A percentile compares a stretch with the other conserved stretches of the same genome.
These are phyloP conservation scores for Nothobranchius kuhntae DNA, from an alignment of 2,113 vertebrate species.

Conservation along the genomic window DNA sequence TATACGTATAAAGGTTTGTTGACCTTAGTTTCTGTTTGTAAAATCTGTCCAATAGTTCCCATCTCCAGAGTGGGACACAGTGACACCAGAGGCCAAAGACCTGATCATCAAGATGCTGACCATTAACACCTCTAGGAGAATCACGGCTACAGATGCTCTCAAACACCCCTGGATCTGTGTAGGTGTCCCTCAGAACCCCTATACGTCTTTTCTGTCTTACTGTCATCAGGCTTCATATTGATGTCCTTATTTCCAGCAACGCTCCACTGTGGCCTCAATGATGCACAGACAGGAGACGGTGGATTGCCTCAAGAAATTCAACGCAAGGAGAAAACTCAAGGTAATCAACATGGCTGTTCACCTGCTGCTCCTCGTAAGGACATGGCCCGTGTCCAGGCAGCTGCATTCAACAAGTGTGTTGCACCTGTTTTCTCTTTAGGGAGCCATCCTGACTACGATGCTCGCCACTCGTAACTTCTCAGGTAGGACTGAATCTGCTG, in stretches of 20 bases:
- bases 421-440: slow-evolving; percentile 69
- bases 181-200: slow-evolving; percentile 52
- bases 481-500: slow-evolving; percentile 79
- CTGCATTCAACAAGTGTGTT: background rate
- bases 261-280: slow-evolving; percentile 97
- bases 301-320: slow-evolving; percentile 98
- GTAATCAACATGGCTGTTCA: slow-evolving; percentile 58
- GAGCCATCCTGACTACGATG: slow-evolving; percentile 96
- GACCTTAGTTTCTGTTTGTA: background rate
- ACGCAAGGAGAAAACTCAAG: slow-evolving; percentile 95
- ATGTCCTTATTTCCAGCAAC: slow-evolving; percentile 83
- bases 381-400: no score
- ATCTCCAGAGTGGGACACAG: slow-evolving; percentile 97
- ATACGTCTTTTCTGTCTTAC: no score
- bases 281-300: slow-evolving; percentile 99
- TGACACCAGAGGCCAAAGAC: slow-evolving; percentile 98
- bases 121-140: slow-evolving; percentile 94
- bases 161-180: slow-evolving; percentile 99
- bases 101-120: slow-evolving; percentile 99
- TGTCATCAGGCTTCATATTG: background rate
- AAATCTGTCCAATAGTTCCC: slow-evolving; percentile 83
- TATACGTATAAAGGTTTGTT: no score
- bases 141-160: slow-evolving; percentile 90
- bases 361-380: background rate
- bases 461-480: slow-evolving; percentile 97